Percentiles rank a stretch among this genome's conserved stretches.
These are phyloP conservation scores for Orthonevra nobilis DNA, from an alignment of 2,888 invertebrate genomes.

Conservation along the genomic window DNA sequence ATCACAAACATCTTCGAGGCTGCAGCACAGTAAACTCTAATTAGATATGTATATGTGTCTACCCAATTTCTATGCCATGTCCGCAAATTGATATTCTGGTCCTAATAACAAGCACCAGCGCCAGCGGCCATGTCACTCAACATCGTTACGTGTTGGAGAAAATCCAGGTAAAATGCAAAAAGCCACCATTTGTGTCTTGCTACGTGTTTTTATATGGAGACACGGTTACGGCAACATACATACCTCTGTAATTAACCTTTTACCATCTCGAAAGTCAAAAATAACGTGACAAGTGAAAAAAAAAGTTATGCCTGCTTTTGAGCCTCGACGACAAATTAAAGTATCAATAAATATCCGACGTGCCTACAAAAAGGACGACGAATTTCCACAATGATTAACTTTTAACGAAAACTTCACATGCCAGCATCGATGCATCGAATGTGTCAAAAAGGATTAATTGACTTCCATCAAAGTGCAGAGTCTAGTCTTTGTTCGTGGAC, in stretches of 20 bases:
- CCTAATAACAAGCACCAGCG: no score
- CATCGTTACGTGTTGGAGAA: conserved; percentile 23
- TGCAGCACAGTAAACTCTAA: no score
- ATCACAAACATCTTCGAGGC: no score
- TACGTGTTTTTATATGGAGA: conserved; percentile 41
- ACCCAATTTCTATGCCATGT: no score
- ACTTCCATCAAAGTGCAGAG: conserved; percentile 44
- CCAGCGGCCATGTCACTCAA: conserved; percentile 25
- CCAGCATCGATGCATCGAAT: conserved; percentile 31
- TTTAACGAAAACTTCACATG: conserved; percentile 64
- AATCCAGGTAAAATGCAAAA: background rate
- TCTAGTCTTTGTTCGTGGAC: conserved; percentile 24
- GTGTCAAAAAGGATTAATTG: conserved; percentile 68
- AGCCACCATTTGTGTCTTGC: no score
- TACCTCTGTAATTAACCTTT: conserved; percentile 50
- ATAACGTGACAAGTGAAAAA: conserved; percentile 63
- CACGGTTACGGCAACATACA: conserved; percentile 23
- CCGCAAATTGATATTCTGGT: no score
- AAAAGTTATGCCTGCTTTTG: conserved; percentile 44
- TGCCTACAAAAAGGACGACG: conserved; percentile 54
- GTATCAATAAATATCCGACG: conserved; percentile 43
- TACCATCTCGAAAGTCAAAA: conserved; percentile 39
- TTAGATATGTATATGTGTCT: no score
- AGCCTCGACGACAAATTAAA: conserved; percentile 19
- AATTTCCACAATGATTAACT: conserved; percentile 64